Percentiles rank a stretch among this genome's conserved stretches.
phyloP scores from a whole-genome alignment of 2,113 vertebrate genomes.

The Motacilla tschutschensis region DNA sequence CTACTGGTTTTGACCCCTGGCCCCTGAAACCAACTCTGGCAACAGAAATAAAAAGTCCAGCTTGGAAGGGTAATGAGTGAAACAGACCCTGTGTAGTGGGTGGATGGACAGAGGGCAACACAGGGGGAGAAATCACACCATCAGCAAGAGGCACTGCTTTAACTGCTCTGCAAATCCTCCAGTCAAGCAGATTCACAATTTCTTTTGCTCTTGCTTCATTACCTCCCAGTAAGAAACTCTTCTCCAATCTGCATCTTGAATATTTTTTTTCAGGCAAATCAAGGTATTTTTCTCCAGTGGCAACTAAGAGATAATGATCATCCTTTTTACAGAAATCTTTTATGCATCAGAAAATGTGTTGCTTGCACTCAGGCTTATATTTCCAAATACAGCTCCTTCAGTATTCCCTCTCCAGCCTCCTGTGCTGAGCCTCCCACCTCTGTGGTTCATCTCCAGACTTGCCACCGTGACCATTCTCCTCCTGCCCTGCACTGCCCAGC shows the following conservation, averaged over 20 bases:
- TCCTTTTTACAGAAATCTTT: background rate
- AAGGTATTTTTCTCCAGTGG: background rate
- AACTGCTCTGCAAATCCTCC: background rate
- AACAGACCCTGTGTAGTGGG: background rate
- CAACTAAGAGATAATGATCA: background rate
- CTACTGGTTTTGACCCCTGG: constrained; percentile 23
- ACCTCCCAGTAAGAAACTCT: background rate
- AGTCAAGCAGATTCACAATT: background rate
- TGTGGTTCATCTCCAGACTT: background rate
- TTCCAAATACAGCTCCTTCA: background rate
- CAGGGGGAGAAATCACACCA: background rate
- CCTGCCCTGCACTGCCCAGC: background rate
- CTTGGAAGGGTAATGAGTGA: background rate
- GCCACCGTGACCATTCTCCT: accelerated
- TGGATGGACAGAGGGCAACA: background rate
- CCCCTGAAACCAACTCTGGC: background rate
- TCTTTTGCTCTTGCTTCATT: constrained; percentile 11
- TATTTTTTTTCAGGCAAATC: background rate
- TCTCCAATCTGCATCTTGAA: background rate
- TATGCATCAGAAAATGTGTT: background rate
- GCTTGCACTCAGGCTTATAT: background rate
- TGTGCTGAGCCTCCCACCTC: background rate
- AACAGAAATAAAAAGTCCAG: background rate
- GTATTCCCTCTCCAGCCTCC: background rate
- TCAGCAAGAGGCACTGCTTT: background rate